Evolutionary conservation across 2,113 vertebrate genomes (phyloP).

Genomic region (Orthonyx spaldingii): DNA sequence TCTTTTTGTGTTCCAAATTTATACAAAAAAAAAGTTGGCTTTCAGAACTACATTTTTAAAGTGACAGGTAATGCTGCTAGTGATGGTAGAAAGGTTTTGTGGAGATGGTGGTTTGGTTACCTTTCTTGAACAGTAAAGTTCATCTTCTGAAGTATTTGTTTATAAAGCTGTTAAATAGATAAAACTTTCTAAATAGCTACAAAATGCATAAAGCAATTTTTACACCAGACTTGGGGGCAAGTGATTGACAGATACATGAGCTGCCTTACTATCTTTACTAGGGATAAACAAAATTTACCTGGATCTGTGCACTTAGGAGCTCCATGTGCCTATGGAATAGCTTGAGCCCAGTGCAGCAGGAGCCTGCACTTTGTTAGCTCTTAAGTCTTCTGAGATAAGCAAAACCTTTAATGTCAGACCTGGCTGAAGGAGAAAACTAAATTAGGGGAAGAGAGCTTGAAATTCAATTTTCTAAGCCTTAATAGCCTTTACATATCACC

Average conservation of each 20-base stretch:
- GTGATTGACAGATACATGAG: not conserved
- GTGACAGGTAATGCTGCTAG: not conserved
- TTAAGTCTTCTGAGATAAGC: not conserved
- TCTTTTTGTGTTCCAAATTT: not conserved
- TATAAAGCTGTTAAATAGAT: not conserved
- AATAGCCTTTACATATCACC: not conserved
- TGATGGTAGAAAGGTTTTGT: not conserved
- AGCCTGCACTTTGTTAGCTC: not conserved
- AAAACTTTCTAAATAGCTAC: not conserved
- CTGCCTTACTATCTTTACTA: not conserved
- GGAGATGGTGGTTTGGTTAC: not conserved
- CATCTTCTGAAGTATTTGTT: not conserved
- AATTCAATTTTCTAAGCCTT: not conserved
- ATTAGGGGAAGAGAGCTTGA: not conserved
- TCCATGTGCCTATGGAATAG: not conserved
- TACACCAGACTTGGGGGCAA: not conserved
- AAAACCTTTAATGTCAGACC: not conserved
- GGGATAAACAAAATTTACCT: not conserved
- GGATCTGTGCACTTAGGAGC: fast-evolving
- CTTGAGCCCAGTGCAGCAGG: not conserved
- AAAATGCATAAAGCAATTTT: not conserved
- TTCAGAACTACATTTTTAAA: not conserved
- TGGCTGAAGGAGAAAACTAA: not conserved
- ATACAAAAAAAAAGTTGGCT: not conserved
- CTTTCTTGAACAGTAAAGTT: not conserved